Conservation (phyloP, 2,113 vertebrate species). For the Pogona vitticeps region DNA sequence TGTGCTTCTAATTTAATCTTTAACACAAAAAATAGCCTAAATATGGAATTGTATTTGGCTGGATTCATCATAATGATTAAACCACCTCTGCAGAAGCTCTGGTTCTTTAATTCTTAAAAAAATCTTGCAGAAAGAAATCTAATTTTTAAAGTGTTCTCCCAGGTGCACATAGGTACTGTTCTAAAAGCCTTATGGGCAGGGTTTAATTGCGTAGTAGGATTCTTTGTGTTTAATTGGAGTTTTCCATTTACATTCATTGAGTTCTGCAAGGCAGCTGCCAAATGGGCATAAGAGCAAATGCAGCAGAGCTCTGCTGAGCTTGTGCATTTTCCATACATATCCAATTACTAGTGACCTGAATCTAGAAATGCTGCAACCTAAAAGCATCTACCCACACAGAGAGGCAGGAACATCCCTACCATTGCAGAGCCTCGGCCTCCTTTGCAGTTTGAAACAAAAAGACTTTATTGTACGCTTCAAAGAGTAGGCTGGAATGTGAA, state of each 20-base stretch:
- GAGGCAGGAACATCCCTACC: conserved; percentile 38
- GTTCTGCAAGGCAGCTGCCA: conserved; percentile 52
- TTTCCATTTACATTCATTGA: conserved; percentile 52
- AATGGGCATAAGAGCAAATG: conserved; percentile 59
- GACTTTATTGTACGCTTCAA: not conserved
- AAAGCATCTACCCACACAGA: conserved; percentile 37
- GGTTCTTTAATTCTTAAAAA: not conserved
- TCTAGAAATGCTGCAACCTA: conserved; percentile 46
- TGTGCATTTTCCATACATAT: conserved; percentile 53
- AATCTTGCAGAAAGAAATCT: not conserved
- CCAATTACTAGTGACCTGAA: conserved; percentile 68
- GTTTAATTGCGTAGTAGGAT: conserved; percentile 31
- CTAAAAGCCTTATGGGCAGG: not conserved
- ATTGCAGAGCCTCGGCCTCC: not conserved
- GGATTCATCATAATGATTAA: not conserved
- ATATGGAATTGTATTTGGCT: not conserved
- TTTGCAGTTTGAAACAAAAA: not conserved
- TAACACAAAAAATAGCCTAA: not conserved
- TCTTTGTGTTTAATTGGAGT: conserved; percentile 40
- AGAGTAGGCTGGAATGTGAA: not conserved
- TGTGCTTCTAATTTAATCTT: not conserved
- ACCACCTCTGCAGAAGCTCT: not conserved
- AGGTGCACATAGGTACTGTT: not conserved
- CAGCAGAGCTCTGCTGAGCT: conserved; percentile 54
- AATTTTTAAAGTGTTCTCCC: not conserved